These are phyloP conservation scores for Marronus borbonicus DNA, from an alignment of 2,888 invertebrate genomes.

Conservation along the genomic window DNA sequence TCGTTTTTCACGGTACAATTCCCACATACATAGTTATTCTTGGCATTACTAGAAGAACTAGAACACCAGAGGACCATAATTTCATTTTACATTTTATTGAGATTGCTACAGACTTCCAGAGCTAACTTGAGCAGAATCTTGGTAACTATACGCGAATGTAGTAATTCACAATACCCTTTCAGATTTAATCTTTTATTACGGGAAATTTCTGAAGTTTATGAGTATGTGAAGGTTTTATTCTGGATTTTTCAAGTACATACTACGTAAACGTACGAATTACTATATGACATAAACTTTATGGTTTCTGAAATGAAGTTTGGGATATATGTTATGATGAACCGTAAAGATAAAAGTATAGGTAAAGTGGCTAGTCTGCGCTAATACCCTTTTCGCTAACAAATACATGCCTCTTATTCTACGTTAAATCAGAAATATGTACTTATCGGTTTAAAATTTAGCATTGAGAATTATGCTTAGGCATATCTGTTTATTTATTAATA, in stretches of 20 bases:
- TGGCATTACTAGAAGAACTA: not conserved
- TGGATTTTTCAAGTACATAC: constrained; percentile 7
- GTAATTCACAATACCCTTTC: constrained; percentile 16
- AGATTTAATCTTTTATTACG: constrained; percentile 29
- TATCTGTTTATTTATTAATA: no score
- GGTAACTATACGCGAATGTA: not conserved
- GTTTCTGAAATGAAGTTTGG: constrained; percentile 7
- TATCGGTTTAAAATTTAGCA: no score
- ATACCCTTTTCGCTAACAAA: not conserved
- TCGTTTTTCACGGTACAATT: no score
- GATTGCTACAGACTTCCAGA: not conserved
- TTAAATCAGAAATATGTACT: no score
- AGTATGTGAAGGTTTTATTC: not conserved
- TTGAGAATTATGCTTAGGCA: no score
- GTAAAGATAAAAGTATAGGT: not conserved
- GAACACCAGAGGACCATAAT: not conserved
- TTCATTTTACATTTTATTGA: constrained; percentile 13
- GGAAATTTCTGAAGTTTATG: not conserved
- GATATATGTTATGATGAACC: constrained; percentile 2
- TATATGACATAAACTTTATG: constrained; percentile 22
- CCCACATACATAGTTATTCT: no score
- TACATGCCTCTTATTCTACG: no score
- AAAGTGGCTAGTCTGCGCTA: not conserved
- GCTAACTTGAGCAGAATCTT: not conserved
- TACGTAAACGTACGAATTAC: constrained; percentile 2